Evolutionary conservation across 2,797 vertebrate genomes (phyloP).

Genomic region (Chaetophractus vellerosus): DNA sequence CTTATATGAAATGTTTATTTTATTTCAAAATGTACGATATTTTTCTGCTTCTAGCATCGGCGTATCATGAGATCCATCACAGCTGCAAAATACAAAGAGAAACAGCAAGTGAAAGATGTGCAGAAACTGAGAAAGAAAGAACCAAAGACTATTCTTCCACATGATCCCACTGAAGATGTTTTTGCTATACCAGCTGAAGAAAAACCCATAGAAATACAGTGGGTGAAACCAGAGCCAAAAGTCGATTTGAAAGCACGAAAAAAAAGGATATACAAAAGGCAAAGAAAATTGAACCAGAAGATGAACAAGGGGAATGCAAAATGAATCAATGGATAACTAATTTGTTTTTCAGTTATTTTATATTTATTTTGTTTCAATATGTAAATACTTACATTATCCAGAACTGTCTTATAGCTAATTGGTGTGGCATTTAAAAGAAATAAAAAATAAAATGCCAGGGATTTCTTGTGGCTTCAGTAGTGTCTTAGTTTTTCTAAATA

Average conservation of each 20-base stretch:
- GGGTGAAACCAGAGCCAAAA: constrained; percentile 91
- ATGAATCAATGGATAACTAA: no score
- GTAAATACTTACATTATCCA: constrained; percentile 79
- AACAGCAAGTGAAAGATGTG: constrained; percentile 95
- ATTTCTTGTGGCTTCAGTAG: constrained; percentile 6
- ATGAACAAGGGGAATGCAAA: constrained; percentile 82
- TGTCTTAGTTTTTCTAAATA: constrained; percentile 74
- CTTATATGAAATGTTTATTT: constrained; percentile 38
- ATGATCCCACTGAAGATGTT: constrained; percentile 95
- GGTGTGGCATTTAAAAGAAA: constrained; percentile 57
- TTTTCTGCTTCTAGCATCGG: constrained; percentile 92
- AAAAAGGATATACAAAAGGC: constrained; percentile 93
- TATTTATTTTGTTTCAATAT: constrained; percentile 68
- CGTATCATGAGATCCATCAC: constrained; percentile 92
- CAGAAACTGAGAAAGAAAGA: constrained; percentile 93
- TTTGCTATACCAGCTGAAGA: constrained; percentile 93
- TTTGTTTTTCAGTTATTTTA: constrained; percentile 56
- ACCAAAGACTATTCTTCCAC: constrained; percentile 88
- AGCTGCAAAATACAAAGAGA: constrained; percentile 94
- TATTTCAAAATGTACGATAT: constrained; percentile 9
- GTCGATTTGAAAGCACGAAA: constrained; percentile 91
- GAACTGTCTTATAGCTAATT: constrained; percentile 38
- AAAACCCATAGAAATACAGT: constrained; percentile 92
- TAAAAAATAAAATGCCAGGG: neutral
- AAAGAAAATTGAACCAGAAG: constrained; percentile 90